A percentile compares a stretch with the other conserved stretches of the same genome.
These are phyloP conservation scores for Triplophysa siluroides DNA, from an alignment of 2,113 vertebrate species.

Conservation along the genomic window DNA sequence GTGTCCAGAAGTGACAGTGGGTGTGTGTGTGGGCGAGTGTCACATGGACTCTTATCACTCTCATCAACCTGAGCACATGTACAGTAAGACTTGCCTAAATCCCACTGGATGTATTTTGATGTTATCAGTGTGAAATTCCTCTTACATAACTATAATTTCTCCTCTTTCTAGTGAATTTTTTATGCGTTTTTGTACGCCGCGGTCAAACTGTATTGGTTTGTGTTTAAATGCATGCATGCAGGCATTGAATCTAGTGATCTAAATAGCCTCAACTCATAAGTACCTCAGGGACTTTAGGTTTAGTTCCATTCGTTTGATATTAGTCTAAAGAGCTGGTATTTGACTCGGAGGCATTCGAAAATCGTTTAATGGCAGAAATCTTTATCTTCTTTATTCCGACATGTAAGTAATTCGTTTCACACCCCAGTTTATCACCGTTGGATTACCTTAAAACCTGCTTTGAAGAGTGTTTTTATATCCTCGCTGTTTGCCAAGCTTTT, in stretches of 20 bases:
- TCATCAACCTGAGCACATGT: conserved; percentile 51
- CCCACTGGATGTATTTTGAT: conserved; percentile 24
- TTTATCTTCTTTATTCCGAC: neutral
- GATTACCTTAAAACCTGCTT: conserved; percentile 52
- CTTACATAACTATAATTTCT: neutral
- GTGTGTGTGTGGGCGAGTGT: conserved; percentile 54
- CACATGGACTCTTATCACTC: conserved; percentile 41
- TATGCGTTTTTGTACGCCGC: neutral
- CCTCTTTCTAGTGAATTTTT: neutral
- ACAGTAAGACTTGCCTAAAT: conserved; percentile 35
- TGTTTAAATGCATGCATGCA: neutral
- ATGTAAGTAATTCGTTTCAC: neutral
- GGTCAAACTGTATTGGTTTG: neutral
- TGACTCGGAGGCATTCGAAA: neutral
- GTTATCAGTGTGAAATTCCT: neutral
- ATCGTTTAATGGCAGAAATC: neutral
- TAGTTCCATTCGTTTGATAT: neutral
- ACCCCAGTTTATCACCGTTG: conserved; percentile 41
- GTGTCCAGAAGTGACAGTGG: conserved; percentile 42
- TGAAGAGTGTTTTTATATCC: conserved; percentile 18
- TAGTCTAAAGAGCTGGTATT: neutral
- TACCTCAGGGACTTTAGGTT: neutral
- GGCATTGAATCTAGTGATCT: neutral
- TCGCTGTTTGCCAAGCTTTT: conserved; percentile 54
- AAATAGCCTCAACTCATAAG: neutral